A percentile compares a stretch with the other conserved stretches of the same genome.
phyloP scores from a whole-genome alignment of 1,140 invertebrate genomes.

The Nephotettix cincticeps region DNA sequence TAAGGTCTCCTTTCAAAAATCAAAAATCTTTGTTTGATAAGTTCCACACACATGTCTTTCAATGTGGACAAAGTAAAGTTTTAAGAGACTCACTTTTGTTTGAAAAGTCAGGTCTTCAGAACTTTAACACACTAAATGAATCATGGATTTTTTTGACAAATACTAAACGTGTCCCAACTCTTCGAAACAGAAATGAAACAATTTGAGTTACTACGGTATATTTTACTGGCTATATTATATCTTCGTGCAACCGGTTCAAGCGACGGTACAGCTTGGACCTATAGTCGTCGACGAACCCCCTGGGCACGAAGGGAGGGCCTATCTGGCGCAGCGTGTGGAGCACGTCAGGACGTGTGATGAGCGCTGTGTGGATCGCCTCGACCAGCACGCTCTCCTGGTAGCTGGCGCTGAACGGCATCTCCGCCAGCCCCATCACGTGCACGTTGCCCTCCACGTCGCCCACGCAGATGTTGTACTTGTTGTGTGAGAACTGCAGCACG shows the following conservation, averaged over 20 bases:
- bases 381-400: slow-evolving; percentile 27
- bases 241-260: background rate
- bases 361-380: slow-evolving; percentile 8
- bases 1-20: no score
- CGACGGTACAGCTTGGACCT: background rate
- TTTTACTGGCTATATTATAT: no score
- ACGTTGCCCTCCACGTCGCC: slow-evolving; percentile 26
- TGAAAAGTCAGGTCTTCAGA: no score
- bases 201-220: no score
- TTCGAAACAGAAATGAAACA: no score
- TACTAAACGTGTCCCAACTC: no score
- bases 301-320: slow-evolving; percentile 19
- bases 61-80: no score
- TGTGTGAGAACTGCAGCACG: background rate
- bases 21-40: no score
- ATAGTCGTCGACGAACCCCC: background rate
- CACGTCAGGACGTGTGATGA: slow-evolving; percentile 11
- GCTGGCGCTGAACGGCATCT: slow-evolving; percentile 22
- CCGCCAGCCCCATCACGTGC: slow-evolving; percentile 26
- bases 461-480: slow-evolving; percentile 23
- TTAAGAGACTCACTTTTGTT: no score
- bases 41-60: no score
- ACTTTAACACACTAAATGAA: no score
- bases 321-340: background rate
- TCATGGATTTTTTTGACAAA: no score